Percentiles rank a stretch among this genome's conserved stretches.
Conservation (phyloP, 92 coral and sea anemone genomes). For the Parazoanthus darwini region DNA sequence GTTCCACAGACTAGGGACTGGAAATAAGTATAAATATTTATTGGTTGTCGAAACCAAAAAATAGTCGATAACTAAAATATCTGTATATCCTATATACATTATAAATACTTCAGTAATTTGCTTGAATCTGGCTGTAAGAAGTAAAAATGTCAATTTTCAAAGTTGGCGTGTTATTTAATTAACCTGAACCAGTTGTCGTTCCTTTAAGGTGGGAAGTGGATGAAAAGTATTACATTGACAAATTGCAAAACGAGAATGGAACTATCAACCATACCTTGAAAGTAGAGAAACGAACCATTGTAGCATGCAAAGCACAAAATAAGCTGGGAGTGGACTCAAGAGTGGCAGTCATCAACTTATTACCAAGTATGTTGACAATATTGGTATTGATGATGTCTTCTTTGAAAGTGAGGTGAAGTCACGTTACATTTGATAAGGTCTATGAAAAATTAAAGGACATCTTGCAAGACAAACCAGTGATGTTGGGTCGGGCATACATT, state of each 20-base stretch:
- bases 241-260: slow-evolving; percentile 16
- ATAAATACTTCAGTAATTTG: too few species aligned
- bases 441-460: too few species aligned
- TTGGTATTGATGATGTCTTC: not conserved
- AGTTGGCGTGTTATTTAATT: too few species aligned
- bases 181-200: not conserved
- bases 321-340: slow-evolving; percentile 22
- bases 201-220: slow-evolving; percentile 25
- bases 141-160: not conserved
- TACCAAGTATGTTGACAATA: slow-evolving; percentile 12
- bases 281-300: not conserved
- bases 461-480: too few species aligned
- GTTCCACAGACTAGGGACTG: too few species aligned
- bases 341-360: slow-evolving; percentile 2
- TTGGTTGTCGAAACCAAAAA: too few species aligned
- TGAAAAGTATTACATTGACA: slow-evolving; percentile 6
- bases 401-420: too few species aligned
- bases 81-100: too few species aligned
- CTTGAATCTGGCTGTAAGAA: not conserved
- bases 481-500: too few species aligned
- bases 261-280: slow-evolving; percentile 8
- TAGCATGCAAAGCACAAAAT: slow-evolving; percentile 37
- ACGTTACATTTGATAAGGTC: too few species aligned
- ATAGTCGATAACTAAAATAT: too few species aligned
- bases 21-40: too few species aligned